Evolutionary conservation across 1,140 invertebrate genomes (phyloP).

Genomic region (Rhyzopertha dominica): DNA sequence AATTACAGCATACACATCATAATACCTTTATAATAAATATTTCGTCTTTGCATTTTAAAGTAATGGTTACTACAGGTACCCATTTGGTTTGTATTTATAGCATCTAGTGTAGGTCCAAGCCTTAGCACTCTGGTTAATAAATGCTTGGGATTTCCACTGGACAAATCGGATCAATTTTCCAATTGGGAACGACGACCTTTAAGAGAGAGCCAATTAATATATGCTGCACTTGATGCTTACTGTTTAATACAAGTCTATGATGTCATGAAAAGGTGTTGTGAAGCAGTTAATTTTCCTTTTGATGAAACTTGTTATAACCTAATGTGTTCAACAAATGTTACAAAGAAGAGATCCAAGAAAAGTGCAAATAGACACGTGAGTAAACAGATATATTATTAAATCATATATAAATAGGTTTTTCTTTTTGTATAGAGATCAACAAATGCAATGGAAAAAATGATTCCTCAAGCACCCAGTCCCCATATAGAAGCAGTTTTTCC

Average conservation of each 20-base stretch:
- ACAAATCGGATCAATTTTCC: constrained; percentile 81
- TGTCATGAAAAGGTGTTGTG: constrained; percentile 49
- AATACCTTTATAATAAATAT: too few relatives aligned
- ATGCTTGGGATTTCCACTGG: constrained; percentile 65
- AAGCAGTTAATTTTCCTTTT: constrained; percentile 53
- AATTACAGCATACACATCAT: too few relatives aligned
- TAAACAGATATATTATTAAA: too few relatives aligned
- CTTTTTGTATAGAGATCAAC: constrained; percentile 10
- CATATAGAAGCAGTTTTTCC: constrained; percentile 17
- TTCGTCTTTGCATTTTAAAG: too few relatives aligned
- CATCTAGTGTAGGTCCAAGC: constrained; percentile 43
- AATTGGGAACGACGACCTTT: constrained; percentile 82
- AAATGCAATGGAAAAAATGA: constrained; percentile 13
- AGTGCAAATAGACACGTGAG: too few relatives aligned
- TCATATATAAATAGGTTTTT: background rate
- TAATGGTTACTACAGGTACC: too few relatives aligned
- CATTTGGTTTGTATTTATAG: too few relatives aligned
- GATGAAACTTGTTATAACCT: constrained; percentile 55
- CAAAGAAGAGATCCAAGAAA: constrained; percentile 46
- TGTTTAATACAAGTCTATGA: constrained; percentile 73
- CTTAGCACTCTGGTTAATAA: constrained; percentile 66
- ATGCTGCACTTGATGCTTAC: constrained; percentile 78
- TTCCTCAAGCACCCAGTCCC: constrained; percentile 24
- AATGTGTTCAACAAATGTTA: constrained; percentile 46
- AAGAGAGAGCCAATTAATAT: constrained; percentile 65